phyloP scores from a whole-genome alignment of 1,140 invertebrate species.

The Radopholus similis region DNA sequence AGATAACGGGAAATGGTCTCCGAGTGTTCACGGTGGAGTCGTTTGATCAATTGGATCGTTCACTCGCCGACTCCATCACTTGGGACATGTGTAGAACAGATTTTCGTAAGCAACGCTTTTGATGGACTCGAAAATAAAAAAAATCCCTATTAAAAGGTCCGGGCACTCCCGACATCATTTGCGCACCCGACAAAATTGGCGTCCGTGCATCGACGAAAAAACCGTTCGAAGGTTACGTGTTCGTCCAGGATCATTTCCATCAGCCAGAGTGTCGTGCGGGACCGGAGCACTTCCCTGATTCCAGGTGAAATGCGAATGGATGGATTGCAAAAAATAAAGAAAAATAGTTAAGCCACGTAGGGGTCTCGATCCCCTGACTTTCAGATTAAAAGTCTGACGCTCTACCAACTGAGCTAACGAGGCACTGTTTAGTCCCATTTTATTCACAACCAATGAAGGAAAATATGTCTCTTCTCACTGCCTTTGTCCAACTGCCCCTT shows the following conservation, averaged over 20 bases:
- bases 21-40: slow-evolving; percentile 57
- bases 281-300: slow-evolving; percentile 54
- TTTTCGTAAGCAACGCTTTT: slow-evolving; percentile 34
- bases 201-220: slow-evolving; percentile 58
- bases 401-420: no score
- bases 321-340: background rate
- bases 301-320: slow-evolving; percentile 19
- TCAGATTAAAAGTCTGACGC: no score
- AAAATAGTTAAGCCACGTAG: no score
- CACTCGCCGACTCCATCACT: slow-evolving; percentile 56
- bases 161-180: slow-evolving; percentile 59
- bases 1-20: slow-evolving; percentile 57
- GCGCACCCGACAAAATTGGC: slow-evolving; percentile 57
- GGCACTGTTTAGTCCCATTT: no score
- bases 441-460: no score
- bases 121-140: background rate
- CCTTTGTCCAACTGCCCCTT: no score
- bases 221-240: slow-evolving; percentile 59
- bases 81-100: slow-evolving; percentile 60
- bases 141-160: slow-evolving; percentile 34
- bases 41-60: slow-evolving; percentile 56
- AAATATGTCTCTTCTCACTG: no score
- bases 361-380: no score
- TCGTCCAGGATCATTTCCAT: slow-evolving; percentile 59
- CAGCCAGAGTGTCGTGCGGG: slow-evolving; percentile 56